phyloP scores from a whole-genome alignment of 2,888 invertebrate species.

The Sarcophaga subvicina region DNA sequence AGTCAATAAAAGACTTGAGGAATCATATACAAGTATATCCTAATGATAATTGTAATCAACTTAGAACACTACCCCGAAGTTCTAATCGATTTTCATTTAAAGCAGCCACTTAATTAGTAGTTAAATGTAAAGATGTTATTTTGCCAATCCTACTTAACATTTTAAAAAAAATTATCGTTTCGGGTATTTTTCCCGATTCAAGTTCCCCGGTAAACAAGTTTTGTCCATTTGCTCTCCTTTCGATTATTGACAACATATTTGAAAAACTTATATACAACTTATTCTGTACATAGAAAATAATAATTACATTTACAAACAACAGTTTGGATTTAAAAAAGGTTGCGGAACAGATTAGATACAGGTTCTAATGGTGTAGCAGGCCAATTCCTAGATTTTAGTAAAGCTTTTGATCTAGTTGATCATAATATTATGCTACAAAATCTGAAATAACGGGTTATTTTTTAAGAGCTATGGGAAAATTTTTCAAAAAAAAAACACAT shows the following conservation, averaged over 20 bases:
- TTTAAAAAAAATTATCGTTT: not conserved
- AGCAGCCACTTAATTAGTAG: too few species aligned
- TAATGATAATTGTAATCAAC: too few species aligned
- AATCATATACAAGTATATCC: too few species aligned
- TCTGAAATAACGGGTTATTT: not conserved
- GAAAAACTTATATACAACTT: not conserved
- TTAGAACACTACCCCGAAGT: too few species aligned
- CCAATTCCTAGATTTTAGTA: slow-evolving; percentile 6
- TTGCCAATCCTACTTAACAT: not conserved
- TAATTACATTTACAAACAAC: too few species aligned
- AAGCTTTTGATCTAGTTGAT: slow-evolving; percentile 32
- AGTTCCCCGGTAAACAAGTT: not conserved
- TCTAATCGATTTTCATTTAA: too few species aligned
- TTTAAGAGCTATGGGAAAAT: too few species aligned
- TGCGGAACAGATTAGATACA: not conserved
- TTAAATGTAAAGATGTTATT: not conserved
- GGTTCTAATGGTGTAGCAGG: not conserved
- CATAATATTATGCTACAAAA: slow-evolving; percentile 5
- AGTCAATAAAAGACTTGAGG: too few species aligned
- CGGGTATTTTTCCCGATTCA: not conserved
- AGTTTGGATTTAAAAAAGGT: too few species aligned
- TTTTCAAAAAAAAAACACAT: too few species aligned
- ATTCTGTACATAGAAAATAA: too few species aligned
- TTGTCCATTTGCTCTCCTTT: not conserved
- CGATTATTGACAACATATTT: not conserved